Evolutionary conservation across 2,797 vertebrate species (phyloP).

Genomic region (Salarias fasciatus): DNA sequence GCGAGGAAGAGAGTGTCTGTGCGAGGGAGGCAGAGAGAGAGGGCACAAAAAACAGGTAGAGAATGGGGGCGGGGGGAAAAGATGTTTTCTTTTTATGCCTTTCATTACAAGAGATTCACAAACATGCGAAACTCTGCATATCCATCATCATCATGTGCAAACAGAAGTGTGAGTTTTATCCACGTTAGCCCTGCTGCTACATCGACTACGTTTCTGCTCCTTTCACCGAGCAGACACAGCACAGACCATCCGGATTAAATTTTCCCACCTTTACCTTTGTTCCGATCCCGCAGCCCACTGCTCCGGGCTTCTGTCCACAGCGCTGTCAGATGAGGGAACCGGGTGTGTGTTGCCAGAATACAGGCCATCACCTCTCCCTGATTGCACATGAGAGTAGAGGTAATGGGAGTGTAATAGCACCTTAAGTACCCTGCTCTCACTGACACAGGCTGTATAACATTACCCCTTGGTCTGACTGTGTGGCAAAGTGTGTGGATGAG

Average conservation of each 20-base stretch:
- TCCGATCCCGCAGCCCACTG: slow-evolving; percentile 38
- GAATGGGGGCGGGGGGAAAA: slow-evolving; percentile 31
- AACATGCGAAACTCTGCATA: slow-evolving; percentile 65
- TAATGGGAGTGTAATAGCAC: slow-evolving; percentile 83
- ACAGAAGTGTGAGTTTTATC: slow-evolving; percentile 33
- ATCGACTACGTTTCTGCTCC: slow-evolving; percentile 21
- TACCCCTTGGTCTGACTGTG: slow-evolving; percentile 63
- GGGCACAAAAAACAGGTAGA: slow-evolving; percentile 53
- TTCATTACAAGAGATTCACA: slow-evolving; percentile 71
- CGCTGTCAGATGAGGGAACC: slow-evolving; percentile 71
- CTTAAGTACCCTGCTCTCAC: slow-evolving; percentile 81
- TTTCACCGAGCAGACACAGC: slow-evolving; percentile 33
- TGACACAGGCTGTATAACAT: slow-evolving; percentile 78
- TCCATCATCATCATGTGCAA: slow-evolving; percentile 66
- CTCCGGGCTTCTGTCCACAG: slow-evolving; percentile 60
- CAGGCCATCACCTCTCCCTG: slow-evolving; percentile 79
- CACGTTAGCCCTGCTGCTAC: slow-evolving; percentile 39
- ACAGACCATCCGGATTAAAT: slow-evolving; percentile 68
- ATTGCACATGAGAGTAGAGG: slow-evolving; percentile 80
- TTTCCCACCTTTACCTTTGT: slow-evolving; percentile 50
- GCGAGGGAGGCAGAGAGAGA: slow-evolving; percentile 13
- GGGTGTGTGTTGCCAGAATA: slow-evolving; percentile 74
- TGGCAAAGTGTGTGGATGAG: slow-evolving; percentile 38
- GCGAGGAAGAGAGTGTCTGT: slow-evolving; percentile 16
- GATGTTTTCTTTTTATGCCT: slow-evolving; percentile 67